Conservation (phyloP, 2,797 vertebrate genomes). For the Hippoglossus hippoglossus region DNA sequence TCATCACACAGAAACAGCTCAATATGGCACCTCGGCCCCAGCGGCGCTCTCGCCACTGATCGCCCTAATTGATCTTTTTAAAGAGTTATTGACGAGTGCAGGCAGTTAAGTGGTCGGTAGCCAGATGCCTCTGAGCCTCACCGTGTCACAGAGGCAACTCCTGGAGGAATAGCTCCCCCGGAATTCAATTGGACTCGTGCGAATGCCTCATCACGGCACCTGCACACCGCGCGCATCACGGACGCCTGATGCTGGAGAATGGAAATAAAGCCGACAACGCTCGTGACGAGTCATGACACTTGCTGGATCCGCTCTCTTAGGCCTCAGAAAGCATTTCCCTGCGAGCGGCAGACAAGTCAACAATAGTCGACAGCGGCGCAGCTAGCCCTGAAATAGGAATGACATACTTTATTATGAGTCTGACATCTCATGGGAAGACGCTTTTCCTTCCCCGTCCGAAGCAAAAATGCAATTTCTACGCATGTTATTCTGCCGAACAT, state of each 20-base stretch:
- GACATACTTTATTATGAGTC: constrained; percentile 63
- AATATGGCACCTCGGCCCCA: constrained; percentile 60
- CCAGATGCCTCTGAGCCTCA: constrained; percentile 41
- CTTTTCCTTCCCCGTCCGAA: constrained; percentile 37
- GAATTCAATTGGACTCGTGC: constrained; percentile 30
- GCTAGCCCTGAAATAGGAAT: constrained; percentile 58
- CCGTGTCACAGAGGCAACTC: constrained; percentile 32
- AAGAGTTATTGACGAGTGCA: constrained; percentile 74
- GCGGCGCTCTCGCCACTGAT: constrained; percentile 60
- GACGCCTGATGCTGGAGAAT: neutral
- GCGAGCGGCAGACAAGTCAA: constrained; percentile 41
- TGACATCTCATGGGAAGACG: constrained; percentile 55
- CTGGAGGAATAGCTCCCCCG: constrained; percentile 17
- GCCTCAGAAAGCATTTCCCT: constrained; percentile 40
- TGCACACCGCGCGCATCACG: neutral
- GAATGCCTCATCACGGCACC: neutral
- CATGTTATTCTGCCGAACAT: constrained; percentile 42
- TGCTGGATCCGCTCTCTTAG: constrained; percentile 14
- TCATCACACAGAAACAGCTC: constrained; percentile 67
- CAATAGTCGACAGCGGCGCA: constrained; percentile 43
- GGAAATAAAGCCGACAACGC: constrained; percentile 5
- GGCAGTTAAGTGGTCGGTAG: constrained; percentile 71
- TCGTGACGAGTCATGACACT: constrained; percentile 29
- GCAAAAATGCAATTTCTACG: constrained; percentile 34
- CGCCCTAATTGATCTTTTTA: constrained; percentile 76